A percentile compares a stretch with the other conserved stretches of the same genome.
These are phyloP conservation scores for Cynopterus sphinx DNA, from an alignment of 2,797 vertebrate genomes.

Conservation along the genomic window DNA sequence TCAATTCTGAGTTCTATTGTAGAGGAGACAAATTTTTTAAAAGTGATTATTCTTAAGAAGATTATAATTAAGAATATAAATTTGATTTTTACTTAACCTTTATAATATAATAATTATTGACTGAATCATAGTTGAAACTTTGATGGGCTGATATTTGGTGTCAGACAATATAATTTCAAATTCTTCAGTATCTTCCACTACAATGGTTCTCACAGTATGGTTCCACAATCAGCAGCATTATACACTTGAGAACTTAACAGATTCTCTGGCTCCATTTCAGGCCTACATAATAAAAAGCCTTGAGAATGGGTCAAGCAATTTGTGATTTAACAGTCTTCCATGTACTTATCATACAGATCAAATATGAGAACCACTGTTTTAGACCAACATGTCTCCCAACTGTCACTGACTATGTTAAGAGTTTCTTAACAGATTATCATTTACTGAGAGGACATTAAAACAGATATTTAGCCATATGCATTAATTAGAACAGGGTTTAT, in stretches of 20 bases:
- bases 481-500: not conserved
- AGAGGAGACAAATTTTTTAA: not conserved
- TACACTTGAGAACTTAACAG: not conserved
- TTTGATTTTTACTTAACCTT: constrained; percentile 10
- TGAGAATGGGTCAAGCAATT: not conserved
- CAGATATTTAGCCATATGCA: not conserved
- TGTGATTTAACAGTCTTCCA: not conserved
- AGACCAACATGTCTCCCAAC: not conserved
- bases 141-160: not conserved
- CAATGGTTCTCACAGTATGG: not conserved
- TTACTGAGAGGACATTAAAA: not conserved
- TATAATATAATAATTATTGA: not conserved
- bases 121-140: not conserved
- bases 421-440: not conserved
- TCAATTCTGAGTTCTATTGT: not conserved
- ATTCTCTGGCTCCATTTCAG: not conserved
- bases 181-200: not conserved
- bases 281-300: not conserved
- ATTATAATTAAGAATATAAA: not conserved
- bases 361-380: not conserved
- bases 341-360: not conserved
- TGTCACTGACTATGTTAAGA: not conserved
- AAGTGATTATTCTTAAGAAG: not conserved
- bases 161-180: not conserved
- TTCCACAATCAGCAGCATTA: not conserved